Percentiles rank a stretch among this genome's conserved stretches.
phyloP scores from a whole-genome alignment of 1,140 invertebrate genomes.

The Drosophila prosaltans region DNA sequence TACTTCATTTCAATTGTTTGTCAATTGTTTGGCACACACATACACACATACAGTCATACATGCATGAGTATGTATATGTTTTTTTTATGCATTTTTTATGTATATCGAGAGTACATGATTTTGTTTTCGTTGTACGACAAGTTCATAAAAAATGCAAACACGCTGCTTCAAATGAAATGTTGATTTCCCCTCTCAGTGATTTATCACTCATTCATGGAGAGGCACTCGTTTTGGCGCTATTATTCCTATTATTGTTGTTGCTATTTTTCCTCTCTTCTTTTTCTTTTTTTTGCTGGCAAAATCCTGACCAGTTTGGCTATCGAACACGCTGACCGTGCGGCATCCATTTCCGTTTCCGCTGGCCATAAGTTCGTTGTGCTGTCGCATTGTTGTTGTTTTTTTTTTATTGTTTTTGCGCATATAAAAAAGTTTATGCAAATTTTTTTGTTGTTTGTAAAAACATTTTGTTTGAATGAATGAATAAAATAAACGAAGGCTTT shows the following conservation, averaged over 20 bases:
- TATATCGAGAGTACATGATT: conserved; percentile 71
- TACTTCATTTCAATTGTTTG: conserved; percentile 51
- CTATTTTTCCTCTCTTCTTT: background rate
- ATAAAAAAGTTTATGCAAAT: conserved; percentile 69
- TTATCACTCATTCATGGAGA: conserved; percentile 57
- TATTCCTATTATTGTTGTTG: conserved; percentile 37
- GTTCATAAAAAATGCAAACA: conserved; percentile 79
- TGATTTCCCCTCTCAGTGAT: conserved; percentile 46
- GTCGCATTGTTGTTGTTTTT: background rate
- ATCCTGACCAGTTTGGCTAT: conserved; percentile 40
- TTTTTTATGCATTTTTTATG: conserved; percentile 74
- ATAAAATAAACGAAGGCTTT: no score
- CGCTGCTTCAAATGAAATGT: conserved; percentile 63
- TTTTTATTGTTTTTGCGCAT: conserved; percentile 9
- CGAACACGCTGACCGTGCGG: conserved; percentile 65
- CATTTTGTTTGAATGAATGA: conserved; percentile 16
- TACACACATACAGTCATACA: background rate
- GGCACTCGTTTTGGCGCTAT: conserved; percentile 46
- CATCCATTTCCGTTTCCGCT: conserved; percentile 65
- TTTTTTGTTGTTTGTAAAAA: conserved; percentile 9
- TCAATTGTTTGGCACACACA: conserved; percentile 34
- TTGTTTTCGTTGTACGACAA: conserved; percentile 69
- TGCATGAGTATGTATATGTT: background rate
- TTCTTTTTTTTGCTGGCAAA: conserved; percentile 30
- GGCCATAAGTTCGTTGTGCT: conserved; percentile 29